Conservation (phyloP, 2,113 vertebrate species). For the Oceanites oceanicus region DNA sequence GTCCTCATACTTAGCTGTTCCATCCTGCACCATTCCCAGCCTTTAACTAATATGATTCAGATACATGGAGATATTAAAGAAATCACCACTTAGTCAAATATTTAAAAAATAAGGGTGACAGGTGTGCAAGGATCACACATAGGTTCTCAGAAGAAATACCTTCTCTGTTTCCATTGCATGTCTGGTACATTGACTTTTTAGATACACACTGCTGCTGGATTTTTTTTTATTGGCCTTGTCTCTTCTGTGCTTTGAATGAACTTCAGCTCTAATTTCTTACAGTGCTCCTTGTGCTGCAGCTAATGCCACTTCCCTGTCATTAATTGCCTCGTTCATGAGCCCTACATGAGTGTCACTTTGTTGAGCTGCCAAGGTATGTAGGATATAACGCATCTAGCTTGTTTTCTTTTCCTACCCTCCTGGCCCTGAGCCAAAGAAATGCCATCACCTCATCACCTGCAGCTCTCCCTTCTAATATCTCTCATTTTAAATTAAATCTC, state of each 20-base stretch:
- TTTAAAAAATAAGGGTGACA: background rate
- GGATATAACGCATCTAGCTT: constrained; percentile 26
- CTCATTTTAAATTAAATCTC: constrained; percentile 52
- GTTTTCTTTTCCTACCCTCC: constrained; percentile 65
- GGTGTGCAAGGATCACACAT: background rate
- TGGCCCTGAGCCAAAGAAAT: background rate
- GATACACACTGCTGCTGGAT: background rate
- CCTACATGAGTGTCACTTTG: constrained; percentile 32
- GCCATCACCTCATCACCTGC: constrained; percentile 56
- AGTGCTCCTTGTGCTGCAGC: background rate
- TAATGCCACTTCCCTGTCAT: constrained; percentile 16
- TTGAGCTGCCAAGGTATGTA: constrained; percentile 40
- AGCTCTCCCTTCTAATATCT: constrained; percentile 34
- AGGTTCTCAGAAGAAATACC: background rate
- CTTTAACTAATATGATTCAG: background rate
- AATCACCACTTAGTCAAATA: background rate
- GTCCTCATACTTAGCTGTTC: background rate
- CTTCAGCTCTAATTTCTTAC: background rate
- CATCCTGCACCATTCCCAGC: background rate
- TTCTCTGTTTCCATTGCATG: background rate
- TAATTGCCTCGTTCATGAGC: background rate
- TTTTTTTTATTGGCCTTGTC: background rate
- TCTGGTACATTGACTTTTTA: background rate
- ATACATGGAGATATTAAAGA: background rate
- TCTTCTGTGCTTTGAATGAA: constrained; percentile 19